Percentiles rank a stretch among this genome's conserved stretches.
These are phyloP conservation scores for Junco hyemalis DNA, from an alignment of 2,113 vertebrate species.

Conservation along the genomic window DNA sequence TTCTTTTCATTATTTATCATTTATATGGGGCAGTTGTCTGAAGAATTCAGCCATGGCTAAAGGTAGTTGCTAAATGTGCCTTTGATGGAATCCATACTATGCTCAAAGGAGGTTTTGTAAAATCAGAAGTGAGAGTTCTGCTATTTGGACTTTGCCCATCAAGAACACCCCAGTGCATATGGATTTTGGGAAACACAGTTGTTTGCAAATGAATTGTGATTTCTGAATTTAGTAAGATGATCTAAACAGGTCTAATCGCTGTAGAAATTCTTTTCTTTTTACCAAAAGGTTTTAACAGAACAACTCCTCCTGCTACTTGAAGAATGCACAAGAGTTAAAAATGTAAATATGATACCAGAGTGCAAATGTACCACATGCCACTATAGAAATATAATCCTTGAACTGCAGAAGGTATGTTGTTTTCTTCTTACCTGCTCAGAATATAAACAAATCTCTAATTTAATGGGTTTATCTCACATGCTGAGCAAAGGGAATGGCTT, in stretches of 20 bases:
- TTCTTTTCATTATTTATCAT: background rate
- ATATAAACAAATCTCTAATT: constrained; percentile 54
- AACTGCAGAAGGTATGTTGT: background rate
- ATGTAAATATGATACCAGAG: background rate
- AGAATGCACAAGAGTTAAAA: background rate
- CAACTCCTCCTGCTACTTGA: background rate
- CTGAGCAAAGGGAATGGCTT: constrained; percentile 19
- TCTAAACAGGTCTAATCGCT: background rate
- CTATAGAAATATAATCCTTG: constrained; percentile 7
- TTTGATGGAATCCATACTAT: background rate
- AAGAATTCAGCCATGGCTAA: background rate
- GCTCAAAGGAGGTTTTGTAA: background rate
- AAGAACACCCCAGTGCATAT: background rate
- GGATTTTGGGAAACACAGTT: background rate
- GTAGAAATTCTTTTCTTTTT: background rate
- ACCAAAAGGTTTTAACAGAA: background rate
- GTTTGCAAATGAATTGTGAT: background rate
- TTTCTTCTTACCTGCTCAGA: constrained; percentile 48
- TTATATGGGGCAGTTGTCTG: background rate
- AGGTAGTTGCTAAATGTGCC: background rate
- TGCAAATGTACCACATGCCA: background rate
- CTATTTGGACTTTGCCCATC: background rate
- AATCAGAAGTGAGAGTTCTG: background rate
- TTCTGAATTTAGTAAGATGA: background rate
- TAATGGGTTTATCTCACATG: background rate